Evolutionary conservation across 2,113 vertebrate genomes (phyloP).

Genomic region (Mesoclemmys tuberculata): DNA sequence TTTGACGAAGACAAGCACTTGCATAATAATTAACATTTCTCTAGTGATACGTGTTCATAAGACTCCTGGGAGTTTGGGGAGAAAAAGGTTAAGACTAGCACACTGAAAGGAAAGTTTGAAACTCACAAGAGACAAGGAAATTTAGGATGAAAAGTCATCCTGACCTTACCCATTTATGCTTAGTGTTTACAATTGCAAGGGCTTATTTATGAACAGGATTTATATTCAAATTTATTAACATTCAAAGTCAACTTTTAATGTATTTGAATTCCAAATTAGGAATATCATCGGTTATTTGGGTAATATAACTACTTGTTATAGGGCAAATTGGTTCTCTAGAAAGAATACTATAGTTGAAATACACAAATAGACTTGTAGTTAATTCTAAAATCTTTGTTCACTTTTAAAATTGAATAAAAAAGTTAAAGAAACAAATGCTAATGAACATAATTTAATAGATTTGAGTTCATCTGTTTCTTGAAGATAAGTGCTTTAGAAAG

Average conservation of each 20-base stretch:
- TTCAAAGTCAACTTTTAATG: background rate
- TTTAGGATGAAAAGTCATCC: constrained; percentile 33
- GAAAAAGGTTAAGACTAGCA: background rate
- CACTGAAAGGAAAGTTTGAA: background rate
- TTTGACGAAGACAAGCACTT: no score
- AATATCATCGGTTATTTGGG: background rate
- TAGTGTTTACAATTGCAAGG: background rate
- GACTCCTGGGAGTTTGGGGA: background rate
- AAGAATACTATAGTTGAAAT: background rate
- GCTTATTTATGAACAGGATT: background rate
- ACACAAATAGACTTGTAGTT: background rate
- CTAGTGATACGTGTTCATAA: background rate
- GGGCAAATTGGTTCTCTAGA: background rate
- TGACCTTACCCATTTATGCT: constrained; percentile 27
- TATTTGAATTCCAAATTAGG: background rate
- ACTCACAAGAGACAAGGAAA: background rate
- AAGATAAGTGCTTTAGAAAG: background rate
- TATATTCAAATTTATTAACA: background rate
- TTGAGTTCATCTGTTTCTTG: background rate
- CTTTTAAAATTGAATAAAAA: background rate
- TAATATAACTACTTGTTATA: background rate
- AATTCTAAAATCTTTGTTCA: background rate
- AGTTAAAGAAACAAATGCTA: background rate
- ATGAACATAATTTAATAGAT: background rate
- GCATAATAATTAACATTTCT: constrained; percentile 29